phyloP scores from a whole-genome alignment of 2,888 invertebrate species.

The Dyspetes luteomarginatus region DNA sequence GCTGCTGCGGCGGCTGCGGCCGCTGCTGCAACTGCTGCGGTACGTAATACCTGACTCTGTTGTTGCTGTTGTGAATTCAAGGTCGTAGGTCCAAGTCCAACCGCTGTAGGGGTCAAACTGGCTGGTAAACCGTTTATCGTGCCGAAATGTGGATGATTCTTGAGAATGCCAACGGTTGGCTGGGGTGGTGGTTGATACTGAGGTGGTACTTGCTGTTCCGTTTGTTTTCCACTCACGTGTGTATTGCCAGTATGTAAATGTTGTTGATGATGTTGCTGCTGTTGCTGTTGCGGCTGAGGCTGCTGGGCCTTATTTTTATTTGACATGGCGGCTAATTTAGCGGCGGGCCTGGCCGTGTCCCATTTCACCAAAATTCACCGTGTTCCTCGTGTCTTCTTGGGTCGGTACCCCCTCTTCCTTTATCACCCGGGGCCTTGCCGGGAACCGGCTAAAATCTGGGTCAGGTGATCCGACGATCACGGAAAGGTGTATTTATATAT shows the following conservation, averaged over 20 bases:
- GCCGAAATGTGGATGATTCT: constrained; percentile 84
- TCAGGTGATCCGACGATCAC: constrained; percentile 65
- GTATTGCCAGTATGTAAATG: constrained; percentile 71
- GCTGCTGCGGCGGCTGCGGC: constrained; percentile 61
- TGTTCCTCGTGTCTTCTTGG: neutral
- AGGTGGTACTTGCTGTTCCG: constrained; percentile 89
- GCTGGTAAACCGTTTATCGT: constrained; percentile 74
- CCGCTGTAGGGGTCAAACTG: constrained; percentile 73
- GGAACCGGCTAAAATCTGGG: constrained; percentile 76
- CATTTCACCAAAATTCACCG: constrained; percentile 79
- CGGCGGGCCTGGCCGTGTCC: constrained; percentile 79
- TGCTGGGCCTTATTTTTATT: constrained; percentile 81
- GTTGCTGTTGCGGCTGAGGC: constrained; percentile 68
- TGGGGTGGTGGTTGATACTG: constrained; percentile 90
- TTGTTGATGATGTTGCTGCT: constrained; percentile 67
- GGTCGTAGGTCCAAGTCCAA: constrained; percentile 73
- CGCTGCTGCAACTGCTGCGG: constrained; percentile 77
- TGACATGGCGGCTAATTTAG: constrained; percentile 82
- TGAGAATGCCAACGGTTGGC: constrained; percentile 87
- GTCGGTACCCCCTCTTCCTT: constrained; percentile 64
- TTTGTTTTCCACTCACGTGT: constrained; percentile 75
- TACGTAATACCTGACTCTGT: constrained; percentile 79
- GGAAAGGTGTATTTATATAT: constrained; percentile 6
- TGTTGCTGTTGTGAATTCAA: constrained; percentile 74
- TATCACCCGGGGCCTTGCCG: constrained; percentile 58